phyloP scores from a whole-genome alignment of 1,140 invertebrate species.

The Antheraea pernyi region DNA sequence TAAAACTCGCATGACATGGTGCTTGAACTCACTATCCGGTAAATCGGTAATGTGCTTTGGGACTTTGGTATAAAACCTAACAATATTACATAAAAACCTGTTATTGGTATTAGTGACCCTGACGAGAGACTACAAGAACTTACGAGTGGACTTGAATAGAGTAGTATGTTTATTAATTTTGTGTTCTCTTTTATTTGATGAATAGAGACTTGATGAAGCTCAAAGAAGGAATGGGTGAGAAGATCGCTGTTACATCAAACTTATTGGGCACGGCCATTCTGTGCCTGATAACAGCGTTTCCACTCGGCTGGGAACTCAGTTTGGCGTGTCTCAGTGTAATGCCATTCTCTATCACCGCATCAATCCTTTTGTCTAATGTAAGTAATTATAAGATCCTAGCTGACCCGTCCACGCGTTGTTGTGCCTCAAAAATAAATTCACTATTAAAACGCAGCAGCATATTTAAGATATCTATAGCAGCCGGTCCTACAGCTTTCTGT shows the following conservation, averaged over 20 bases:
- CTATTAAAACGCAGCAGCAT: no score
- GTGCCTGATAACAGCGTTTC: constrained; percentile 85
- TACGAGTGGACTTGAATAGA: not conserved
- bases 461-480: no score
- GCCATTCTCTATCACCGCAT: constrained; percentile 65
- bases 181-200: constrained; percentile 14
- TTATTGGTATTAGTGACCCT: no score
- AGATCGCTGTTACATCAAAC: constrained; percentile 88
- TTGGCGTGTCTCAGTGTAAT: constrained; percentile 83
- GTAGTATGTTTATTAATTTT: not conserved
- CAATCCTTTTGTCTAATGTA: constrained; percentile 64
- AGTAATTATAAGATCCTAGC: constrained; percentile 20
- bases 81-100: no score
- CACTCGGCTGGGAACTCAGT: constrained; percentile 90
- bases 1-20: no score
- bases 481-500: no score
- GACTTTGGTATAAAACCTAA: no score
- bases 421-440: no score
- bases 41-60: no score
- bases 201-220: constrained; percentile 92
- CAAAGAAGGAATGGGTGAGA: constrained; percentile 94
- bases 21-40: no score
- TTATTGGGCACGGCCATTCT: constrained; percentile 84
- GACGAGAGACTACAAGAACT: no score
- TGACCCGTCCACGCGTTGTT: no score